Base-by-base conservation (phyloP, 2,113 vertebrate species). In the Takifugu flavidus region DNA sequence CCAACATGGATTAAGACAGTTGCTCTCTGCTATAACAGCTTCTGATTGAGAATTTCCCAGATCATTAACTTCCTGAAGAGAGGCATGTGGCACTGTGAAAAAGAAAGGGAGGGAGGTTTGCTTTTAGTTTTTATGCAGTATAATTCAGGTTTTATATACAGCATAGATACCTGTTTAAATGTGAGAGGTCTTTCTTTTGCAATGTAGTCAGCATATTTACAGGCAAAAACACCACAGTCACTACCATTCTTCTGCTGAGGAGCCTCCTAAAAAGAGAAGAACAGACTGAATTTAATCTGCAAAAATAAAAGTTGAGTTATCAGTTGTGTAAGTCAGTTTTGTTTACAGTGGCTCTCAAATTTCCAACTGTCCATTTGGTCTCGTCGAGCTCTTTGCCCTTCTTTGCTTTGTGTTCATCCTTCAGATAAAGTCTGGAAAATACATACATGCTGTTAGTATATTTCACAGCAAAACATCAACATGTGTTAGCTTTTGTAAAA, bases 11-110 rank as follows among this genome's bases (percentile, higher is more conserved):
- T 27, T 50, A 51, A 44, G 53, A 56, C 44, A 59, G 14, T 67
- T 53, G 67, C 26, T 34, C 43, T 56, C 27, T 57, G 76, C 54
- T 87, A 95, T 61, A 96, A 90, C 86, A 98, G 85, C 84, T 89
- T 90, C 85, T 94, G 92, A 69, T 95, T 93, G 54, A 98, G 88
- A 70, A 98, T 96, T 86, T 98, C 96, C 96, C 95, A 98, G 57
- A 94, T 94, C 95, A 98, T 96, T 76, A 83, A 88, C 82, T 86
- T 95, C 56, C 94, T 92, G 91, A 96, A 97, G 65, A 94, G 90
- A 64, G 94, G 92, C 94, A 98, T 96, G 86, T 97, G 88, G 67
- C 86, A 84, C 96, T 98, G 77, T n/a, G 52, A 43, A 78, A 4
- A 63, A 53, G 4, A 63, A 50, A 75, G 4, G 78, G 2, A 25